Evolutionary conservation across 2,888 invertebrate species (phyloP).

Genomic region (Epirrhoe tristata): DNA sequence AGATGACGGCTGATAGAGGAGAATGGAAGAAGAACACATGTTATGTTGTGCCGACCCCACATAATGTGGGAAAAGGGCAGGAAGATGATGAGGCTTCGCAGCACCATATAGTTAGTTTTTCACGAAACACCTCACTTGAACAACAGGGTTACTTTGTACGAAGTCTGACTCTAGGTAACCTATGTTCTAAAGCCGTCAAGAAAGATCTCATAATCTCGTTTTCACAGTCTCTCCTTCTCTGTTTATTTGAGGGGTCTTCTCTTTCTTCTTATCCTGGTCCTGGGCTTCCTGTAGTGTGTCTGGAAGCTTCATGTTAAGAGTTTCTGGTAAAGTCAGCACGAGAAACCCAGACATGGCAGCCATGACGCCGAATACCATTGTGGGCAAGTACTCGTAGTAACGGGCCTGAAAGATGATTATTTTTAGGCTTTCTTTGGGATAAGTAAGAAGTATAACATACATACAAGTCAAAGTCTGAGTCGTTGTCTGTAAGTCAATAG

Average conservation of each 20-base stretch:
- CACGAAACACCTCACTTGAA: too few relatives aligned
- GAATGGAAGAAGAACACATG: too few relatives aligned
- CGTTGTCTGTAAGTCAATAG: too few relatives aligned
- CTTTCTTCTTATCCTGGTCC: conserved; percentile 65
- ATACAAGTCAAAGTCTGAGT: too few relatives aligned
- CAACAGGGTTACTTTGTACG: neutral
- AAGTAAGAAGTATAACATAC: too few relatives aligned
- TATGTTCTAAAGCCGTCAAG: neutral
- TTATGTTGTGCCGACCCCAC: too few relatives aligned
- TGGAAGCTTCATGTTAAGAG: conserved; percentile 85
- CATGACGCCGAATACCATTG: conserved; percentile 85
- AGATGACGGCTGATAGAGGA: too few relatives aligned
- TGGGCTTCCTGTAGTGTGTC: conserved; percentile 87
- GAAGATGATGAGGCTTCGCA: too few relatives aligned
- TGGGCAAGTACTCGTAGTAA: conserved; percentile 80
- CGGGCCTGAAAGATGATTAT: conserved; percentile 61
- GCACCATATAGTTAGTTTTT: too few relatives aligned
- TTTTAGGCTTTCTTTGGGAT: neutral
- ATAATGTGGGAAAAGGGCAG: too few relatives aligned
- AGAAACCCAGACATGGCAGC: conserved; percentile 83
- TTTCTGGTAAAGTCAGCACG: conserved; percentile 86
- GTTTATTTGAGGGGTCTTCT: conserved; percentile 12
- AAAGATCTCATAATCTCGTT: conserved; percentile 34
- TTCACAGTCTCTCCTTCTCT: conserved; percentile 32
- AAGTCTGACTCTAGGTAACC: conserved; percentile 1